These are phyloP conservation scores for Sthenelais limicola DNA, from an alignment of 2,888 invertebrate genomes.

Conservation along the genomic window DNA sequence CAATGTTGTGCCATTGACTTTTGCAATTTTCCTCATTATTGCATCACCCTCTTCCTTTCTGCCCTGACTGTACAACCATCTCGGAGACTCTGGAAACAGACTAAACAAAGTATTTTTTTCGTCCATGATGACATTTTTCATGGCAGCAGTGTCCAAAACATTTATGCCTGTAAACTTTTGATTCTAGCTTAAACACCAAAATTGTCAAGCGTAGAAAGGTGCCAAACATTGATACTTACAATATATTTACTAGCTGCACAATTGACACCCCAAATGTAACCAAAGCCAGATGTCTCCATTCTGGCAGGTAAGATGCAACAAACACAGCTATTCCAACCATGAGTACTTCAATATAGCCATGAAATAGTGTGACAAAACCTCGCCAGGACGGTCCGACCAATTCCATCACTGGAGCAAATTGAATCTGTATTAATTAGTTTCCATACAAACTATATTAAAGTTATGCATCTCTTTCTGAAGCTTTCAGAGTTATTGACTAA, in stretches of 20 bases:
- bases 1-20: conserved; percentile 76
- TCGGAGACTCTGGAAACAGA: conserved; percentile 82
- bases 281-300: conserved; percentile 81
- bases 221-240: neutral
- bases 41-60: conserved; percentile 78
- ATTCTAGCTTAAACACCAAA: too few relatives aligned
- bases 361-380: conserved; percentile 73
- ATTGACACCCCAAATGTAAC: conserved; percentile 80
- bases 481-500: too few relatives aligned
- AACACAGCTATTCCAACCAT: conserved; percentile 80
- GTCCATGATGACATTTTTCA: neutral
- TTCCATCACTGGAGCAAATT: conserved; percentile 9
- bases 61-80: conserved; percentile 81
- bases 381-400: conserved; percentile 15
- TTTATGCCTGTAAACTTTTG: too few relatives aligned
- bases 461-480: too few relatives aligned
- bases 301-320: conserved; percentile 79
- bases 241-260: too few relatives aligned
- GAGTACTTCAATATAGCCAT: conserved; percentile 82
- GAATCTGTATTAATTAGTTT: too few relatives aligned
- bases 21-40: conserved; percentile 78
- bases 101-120: conserved; percentile 60
- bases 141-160: too few relatives aligned
- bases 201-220: too few relatives aligned
- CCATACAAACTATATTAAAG: too few relatives aligned